Conservation (phyloP, 1,140 invertebrate species). For the Vanessa atalanta region DNA sequence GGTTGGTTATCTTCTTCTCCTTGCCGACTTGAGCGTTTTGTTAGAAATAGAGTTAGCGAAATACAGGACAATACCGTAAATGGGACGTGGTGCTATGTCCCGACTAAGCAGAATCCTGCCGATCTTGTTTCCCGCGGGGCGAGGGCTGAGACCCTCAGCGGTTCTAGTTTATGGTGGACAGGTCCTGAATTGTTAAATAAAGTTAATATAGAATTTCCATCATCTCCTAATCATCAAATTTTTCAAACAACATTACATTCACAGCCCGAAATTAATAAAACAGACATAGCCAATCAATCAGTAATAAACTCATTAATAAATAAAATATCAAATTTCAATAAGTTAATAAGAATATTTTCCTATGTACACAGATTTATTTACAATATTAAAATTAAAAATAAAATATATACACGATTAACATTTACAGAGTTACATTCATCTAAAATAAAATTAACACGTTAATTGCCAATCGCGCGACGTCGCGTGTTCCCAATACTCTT, state of each 20-base stretch:
- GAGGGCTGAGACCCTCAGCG: conserved; percentile 19
- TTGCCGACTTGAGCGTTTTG: conserved; percentile 48
- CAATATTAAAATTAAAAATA: not conserved
- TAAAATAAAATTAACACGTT: not conserved
- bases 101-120: conserved; percentile 27
- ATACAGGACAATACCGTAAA: conserved; percentile 54
- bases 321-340: conserved; percentile 15
- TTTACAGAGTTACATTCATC: not conserved
- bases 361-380: conserved; percentile 1
- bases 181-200: conserved; percentile 22
- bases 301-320: conserved; percentile 1
- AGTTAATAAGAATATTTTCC: conserved; percentile 1
- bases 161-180: conserved; percentile 27
- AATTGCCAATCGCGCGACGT: no score
- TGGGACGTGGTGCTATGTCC: conserved; percentile 32
- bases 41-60: conserved; percentile 56
- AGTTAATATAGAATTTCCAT: not conserved
- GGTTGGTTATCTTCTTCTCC: conserved; percentile 49
- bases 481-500: no score
- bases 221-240: not conserved
- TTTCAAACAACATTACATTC: not conserved
- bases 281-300: not conserved
- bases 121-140: conserved; percentile 38
- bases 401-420: conserved; percentile 1
- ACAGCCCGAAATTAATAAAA: not conserved